Percentiles rank a stretch among this genome's conserved stretches.
Evolutionary conservation across 2,888 invertebrate genomes (phyloP).

Genomic region (Phorcus lineatus): DNA sequence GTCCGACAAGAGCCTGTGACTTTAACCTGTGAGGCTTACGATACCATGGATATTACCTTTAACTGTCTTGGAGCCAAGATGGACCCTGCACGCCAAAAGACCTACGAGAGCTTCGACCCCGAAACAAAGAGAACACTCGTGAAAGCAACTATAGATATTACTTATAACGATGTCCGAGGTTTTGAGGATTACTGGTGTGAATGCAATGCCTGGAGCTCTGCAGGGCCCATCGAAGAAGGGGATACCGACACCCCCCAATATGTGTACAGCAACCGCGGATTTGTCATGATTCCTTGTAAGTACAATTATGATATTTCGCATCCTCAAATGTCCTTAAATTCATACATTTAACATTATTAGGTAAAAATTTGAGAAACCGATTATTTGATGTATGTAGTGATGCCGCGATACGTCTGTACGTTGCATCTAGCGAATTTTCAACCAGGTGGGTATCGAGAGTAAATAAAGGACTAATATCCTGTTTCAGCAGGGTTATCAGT

Average conservation of each 20-base stretch:
- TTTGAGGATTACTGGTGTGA: conserved; percentile 35
- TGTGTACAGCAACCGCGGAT: background rate
- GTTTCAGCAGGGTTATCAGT: too few relatives aligned
- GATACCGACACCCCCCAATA: background rate
- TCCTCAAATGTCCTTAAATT: too few relatives aligned
- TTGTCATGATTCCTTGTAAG: conserved; percentile 7
- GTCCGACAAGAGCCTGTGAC: conserved; percentile 31
- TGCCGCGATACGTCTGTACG: too few relatives aligned
- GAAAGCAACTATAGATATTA: conserved; percentile 29
- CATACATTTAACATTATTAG: too few relatives aligned
- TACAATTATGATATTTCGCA: background rate
- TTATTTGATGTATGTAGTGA: too few relatives aligned
- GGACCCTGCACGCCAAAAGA: background rate
- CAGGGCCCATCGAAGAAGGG: background rate
- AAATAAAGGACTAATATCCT: too few relatives aligned
- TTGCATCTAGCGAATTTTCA: too few relatives aligned
- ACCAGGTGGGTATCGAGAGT: too few relatives aligned
- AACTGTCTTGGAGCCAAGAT: conserved; percentile 26
- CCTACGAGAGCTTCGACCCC: conserved; percentile 19
- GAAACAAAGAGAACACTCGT: background rate
- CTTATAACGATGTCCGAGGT: conserved; percentile 21
- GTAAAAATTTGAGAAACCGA: too few relatives aligned
- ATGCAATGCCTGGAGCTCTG: conserved; percentile 31
- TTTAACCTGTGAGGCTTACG: conserved; percentile 34
- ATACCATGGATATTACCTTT: conserved; percentile 35